Evolutionary conservation across 2,888 invertebrate species (phyloP), one percentile per base, ranked within the genome.

Genomic region (Panorpa germanica): DNA sequence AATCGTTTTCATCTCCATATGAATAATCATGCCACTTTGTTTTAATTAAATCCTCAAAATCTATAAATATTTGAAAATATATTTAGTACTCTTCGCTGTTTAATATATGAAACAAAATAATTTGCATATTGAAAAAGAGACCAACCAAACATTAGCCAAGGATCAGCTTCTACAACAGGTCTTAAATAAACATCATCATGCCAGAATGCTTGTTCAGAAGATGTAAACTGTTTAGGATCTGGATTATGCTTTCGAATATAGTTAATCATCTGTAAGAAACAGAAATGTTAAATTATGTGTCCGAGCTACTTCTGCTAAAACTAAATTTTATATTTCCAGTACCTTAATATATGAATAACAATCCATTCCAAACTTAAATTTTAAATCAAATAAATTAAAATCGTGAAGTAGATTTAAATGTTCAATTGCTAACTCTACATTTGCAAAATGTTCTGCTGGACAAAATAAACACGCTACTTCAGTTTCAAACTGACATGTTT

Each of bases 121-220:
- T 10, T 10, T 20, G 8, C 19, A 23, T 31, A 11, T 10, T 11
- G 15, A 20, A n/a, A 13, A 27, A 8, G 20, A 22, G 6, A 40
- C 45, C 40, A 66, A 69, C 82, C 86, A 48, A 71, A 77, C 68
- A 74, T 81, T 23, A 88, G 52, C 77, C 85, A 78, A 7, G 76
- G 65, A 47, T 88, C 88, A 45, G 75, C 66, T 36, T 69, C 65
- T n/a, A n/a, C n/a, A 4, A 69, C 63, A 1, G 88, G 82, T 46
- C 70, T 74, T 34, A 88, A 57, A 48, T 78, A 86, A 39, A 65
- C 66, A 32, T 85, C 82, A 41, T 70, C 69, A 8, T 67, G 62
- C 85, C 85, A 88, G 4, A 66, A 47, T 2, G 62, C 55, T 35
- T 54, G 49, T 25, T 57, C 52, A 10, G 65, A 48, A 5, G 54